phyloP scores from a whole-genome alignment of 2,888 invertebrate species.

The Parochlus steinenii region DNA sequence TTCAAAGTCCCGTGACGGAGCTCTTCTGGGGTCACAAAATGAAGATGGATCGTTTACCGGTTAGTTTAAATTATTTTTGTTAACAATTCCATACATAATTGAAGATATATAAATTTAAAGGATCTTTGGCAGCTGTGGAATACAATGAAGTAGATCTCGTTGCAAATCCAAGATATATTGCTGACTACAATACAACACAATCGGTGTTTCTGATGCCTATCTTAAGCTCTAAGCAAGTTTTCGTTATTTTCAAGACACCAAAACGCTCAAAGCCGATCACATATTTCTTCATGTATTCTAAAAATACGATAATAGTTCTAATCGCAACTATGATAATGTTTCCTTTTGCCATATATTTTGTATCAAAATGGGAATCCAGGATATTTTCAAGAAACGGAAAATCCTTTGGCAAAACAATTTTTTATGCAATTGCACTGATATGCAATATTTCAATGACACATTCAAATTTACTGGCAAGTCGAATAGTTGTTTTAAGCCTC shows the following conservation, averaged over 20 bases:
- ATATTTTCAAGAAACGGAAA: too few relatives aligned
- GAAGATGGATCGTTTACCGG: background rate
- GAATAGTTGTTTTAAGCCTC: background rate
- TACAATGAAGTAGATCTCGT: background rate
- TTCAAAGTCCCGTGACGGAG: too few relatives aligned
- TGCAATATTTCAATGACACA: background rate
- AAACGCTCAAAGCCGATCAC: too few relatives aligned
- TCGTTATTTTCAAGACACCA: too few relatives aligned
- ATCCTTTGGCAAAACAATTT: background rate
- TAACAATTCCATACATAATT: too few relatives aligned
- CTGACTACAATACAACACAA: background rate
- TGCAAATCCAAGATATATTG: background rate
- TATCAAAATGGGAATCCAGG: background rate
- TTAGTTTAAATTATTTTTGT: too few relatives aligned
- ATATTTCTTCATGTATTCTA: background rate
- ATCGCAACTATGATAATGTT: background rate
- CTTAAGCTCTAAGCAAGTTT: background rate
- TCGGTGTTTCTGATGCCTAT: background rate
- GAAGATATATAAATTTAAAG: too few relatives aligned
- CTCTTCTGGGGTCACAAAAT: background rate
- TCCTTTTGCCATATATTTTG: background rate
- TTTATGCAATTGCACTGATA: background rate
- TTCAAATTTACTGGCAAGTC: background rate
- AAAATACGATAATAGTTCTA: background rate
- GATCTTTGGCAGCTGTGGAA: background rate